A percentile compares a stretch with the other conserved stretches of the same genome.
phyloP scores from a whole-genome alignment of 2,888 invertebrate genomes.

The Eupithecia exiguata region DNA sequence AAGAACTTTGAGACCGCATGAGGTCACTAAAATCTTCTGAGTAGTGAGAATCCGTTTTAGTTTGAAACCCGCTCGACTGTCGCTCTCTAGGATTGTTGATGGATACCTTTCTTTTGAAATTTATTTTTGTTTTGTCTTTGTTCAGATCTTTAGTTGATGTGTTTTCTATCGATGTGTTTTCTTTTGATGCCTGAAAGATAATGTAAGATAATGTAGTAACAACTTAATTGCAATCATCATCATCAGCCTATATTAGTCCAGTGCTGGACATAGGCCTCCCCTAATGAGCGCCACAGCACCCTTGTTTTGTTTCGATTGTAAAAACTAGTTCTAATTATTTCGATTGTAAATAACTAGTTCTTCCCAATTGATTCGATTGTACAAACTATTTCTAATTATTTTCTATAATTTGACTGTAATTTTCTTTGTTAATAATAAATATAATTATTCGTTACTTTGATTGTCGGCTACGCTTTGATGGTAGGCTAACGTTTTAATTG shows the following conservation, averaged over 20 bases:
- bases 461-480: not conserved
- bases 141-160: slow-evolving; percentile 32
- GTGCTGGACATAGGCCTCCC: too few relatives aligned
- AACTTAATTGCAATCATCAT: too few relatives aligned
- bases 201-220: too few relatives aligned
- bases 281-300: too few relatives aligned
- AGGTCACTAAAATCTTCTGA: slow-evolving; percentile 57
- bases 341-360: too few relatives aligned
- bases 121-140: slow-evolving; percentile 67
- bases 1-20: not conserved
- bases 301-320: too few relatives aligned
- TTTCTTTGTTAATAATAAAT: too few relatives aligned
- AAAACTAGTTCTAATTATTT: too few relatives aligned
- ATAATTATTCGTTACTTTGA: not conserved
- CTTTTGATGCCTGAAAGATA: slow-evolving; percentile 36
- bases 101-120: slow-evolving; percentile 50
- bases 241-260: too few relatives aligned
- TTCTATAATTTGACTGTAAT: too few relatives aligned
- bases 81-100: slow-evolving; percentile 1
- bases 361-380: too few relatives aligned
- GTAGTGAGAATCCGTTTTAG: not conserved
- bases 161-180: slow-evolving; percentile 39
- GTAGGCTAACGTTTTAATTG: not conserved
- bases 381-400: too few relatives aligned
- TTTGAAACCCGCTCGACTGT: not conserved